Base-by-base conservation (phyloP, 2,113 vertebrate species). In the Esox niger region DNA sequence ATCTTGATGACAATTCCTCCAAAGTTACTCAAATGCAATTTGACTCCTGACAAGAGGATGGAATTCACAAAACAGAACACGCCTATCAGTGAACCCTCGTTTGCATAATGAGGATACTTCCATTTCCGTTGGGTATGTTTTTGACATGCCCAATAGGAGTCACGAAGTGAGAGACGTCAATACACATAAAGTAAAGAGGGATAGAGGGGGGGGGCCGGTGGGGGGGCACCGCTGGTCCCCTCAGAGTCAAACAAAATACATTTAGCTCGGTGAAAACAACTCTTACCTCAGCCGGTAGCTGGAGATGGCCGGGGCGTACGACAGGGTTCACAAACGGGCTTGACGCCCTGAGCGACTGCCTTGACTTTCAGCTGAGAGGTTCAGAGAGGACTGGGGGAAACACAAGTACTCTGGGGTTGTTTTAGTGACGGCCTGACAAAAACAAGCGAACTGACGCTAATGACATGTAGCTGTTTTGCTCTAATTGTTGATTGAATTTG, bases 91-190 rank as follows among this genome's bases (percentile, higher is more conserved):
- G 88, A 84, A 74, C 76, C 76, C 0, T 80, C 86, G 94, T 98
- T 95, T 95, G 93, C 95, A 97, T 97, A 98, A 97, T 95, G 92
- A 93, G 90, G 92, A 93, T 90, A 90, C 89, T 93, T 94, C 91
- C 89, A 90, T 94, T 94, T 95, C 93, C 93, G 90, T 89, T 91
- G 90, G 94, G 90, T 80, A 88, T 89, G 87, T 91, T 92, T 94
- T 84, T 95, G 94, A 97, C 95, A 92, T 94, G 84, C 90, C 87
- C 77, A 89, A 90, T 89, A 92, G 88, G 91, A 90, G 85, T 62
- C 56, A 82, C 74, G 77, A 84, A 89, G 82, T 87, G 87, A 92
- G 90, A 92, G 89, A 91, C 74, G 91, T 94, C 91, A 87, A 91
- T 92, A 91, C 77, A 81, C 83, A 90, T 92, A 89, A 92, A 76